Percentiles rank a stretch among this genome's conserved stretches.
phyloP scores from a whole-genome alignment of 1,140 invertebrate genomes.

The Macrocentrus cingulum region DNA sequence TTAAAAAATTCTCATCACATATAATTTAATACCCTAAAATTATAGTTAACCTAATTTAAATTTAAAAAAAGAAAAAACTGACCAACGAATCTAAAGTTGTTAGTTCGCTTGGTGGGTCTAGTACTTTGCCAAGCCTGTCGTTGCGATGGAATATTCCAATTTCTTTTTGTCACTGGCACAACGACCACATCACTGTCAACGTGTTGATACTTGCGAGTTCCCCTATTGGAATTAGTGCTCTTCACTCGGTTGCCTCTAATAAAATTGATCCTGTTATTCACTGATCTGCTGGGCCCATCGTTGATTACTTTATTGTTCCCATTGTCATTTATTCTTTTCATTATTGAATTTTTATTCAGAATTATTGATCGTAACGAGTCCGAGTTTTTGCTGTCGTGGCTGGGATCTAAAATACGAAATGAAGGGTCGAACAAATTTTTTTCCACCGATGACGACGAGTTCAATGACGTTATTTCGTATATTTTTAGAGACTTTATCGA shows the following conservation, averaged over 20 bases:
- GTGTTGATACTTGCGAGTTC: slow-evolving; percentile 27
- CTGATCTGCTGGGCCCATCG: slow-evolving; percentile 1
- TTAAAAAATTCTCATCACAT: too few species aligned
- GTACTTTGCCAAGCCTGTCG: slow-evolving; percentile 23
- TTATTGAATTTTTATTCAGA: not conserved
- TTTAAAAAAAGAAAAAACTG: not conserved
- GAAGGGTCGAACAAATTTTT: not conserved
- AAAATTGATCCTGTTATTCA: not conserved
- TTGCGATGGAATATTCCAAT: not conserved
- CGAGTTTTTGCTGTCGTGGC: not conserved
- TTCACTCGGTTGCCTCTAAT: slow-evolving; percentile 20
- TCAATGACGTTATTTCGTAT: slow-evolving; percentile 25
- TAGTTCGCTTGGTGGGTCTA: slow-evolving; percentile 11
- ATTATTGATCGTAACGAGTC: slow-evolving; percentile 10
- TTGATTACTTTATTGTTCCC: not conserved
- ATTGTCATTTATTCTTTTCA: not conserved
- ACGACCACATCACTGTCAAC: slow-evolving; percentile 11
- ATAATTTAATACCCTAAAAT: too few species aligned
- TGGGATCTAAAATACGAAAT: slow-evolving; percentile 13
- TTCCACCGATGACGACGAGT: slow-evolving; percentile 6
- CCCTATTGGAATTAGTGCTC: slow-evolving; percentile 7
- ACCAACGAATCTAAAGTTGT: slow-evolving; percentile 27
- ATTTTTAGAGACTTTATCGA: slow-evolving; percentile 19
- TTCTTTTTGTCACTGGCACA: slow-evolving; percentile 16
- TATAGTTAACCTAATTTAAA: too few species aligned